Evolutionary conservation across 2,888 invertebrate genomes (phyloP), one percentile per base, ranked within the genome.

Genomic region (Thalpophila matura): DNA sequence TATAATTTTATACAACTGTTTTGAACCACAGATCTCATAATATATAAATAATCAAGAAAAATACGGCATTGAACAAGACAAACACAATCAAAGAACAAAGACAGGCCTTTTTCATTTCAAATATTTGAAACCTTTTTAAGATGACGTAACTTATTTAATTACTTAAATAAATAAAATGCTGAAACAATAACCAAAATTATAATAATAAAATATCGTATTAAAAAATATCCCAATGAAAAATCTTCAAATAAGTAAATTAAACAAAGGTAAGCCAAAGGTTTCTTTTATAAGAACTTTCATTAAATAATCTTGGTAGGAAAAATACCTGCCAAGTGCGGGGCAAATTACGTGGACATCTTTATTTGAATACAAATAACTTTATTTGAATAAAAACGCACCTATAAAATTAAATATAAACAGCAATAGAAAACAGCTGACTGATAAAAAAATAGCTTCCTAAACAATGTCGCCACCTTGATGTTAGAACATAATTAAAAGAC

Each of bases 211-310:
- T n/a, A 18, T 20, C 38, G 40, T 42, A 22, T 27, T 42, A 27
- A 9, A 51, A 53, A 12, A 61, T 35, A 14, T 35, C 2, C 14
- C 27, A 14, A 61, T 37, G 18, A 24, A 1, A 61, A 61, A 33
- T 62, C n/a, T n/a, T n/a, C 35, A 9, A 35, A 53, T 42, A 51
- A 51, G 60, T 53, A 62, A 60, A 61, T 62, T 35, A 29, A 61
- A 61, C 35, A 29, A 61, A 33, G 50, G n/a, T 24, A 53, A 61
- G 9, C 27, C 22, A 29, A 62, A 53, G 61, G 53, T 43, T 62
- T 35, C 42, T 43, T 53, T 53, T 61, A 14, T 35, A 27, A 42
- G 0, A 33, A 42, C 42, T 61, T 50, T 22, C 27, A 16, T 3
- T 2, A 9, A 40, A 60, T 61, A 61, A 4, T 43, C 18, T 12